Percentiles rank a stretch among this genome's conserved stretches.
These are phyloP conservation scores for Polylopha cassiicola DNA, from an alignment of 2,888 invertebrate genomes.

Conservation along the genomic window DNA sequence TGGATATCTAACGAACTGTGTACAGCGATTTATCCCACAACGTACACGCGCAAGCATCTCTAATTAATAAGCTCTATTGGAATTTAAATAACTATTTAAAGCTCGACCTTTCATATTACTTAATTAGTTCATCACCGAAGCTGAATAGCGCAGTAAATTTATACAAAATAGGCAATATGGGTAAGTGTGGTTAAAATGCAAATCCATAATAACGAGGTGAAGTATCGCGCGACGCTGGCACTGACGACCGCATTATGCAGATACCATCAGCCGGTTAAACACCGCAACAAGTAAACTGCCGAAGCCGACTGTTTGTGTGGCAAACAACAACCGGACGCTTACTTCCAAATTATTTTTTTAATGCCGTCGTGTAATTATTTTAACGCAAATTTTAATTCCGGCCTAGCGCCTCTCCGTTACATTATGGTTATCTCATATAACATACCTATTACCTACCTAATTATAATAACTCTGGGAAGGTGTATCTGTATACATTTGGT, in stretches of 20 bases:
- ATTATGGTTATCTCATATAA: no score
- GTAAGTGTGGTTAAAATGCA: conserved; percentile 58
- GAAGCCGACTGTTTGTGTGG: conserved; percentile 41
- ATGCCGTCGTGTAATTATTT: conserved; percentile 5
- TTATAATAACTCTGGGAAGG: no score
- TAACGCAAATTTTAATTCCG: no score
- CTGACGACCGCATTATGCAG: conserved; percentile 69
- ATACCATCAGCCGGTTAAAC: conserved; percentile 64
- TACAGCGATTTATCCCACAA: conserved; percentile 40
- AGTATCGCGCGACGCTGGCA: conserved; percentile 50
- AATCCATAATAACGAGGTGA: conserved; percentile 61
- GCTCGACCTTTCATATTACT: not conserved
- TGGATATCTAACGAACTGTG: conserved; percentile 68
- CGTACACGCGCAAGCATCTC: conserved; percentile 32
- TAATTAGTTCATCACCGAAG: conserved; percentile 21
- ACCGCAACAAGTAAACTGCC: conserved; percentile 71
- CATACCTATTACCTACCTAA: no score
- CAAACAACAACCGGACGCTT: conserved; percentile 15
- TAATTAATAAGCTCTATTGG: conserved; percentile 28
- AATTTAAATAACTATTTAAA: conserved; percentile 8
- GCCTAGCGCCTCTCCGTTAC: no score
- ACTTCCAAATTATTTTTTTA: conserved; percentile 19
- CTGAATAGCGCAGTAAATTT: conserved; percentile 42
- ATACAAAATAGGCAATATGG: conserved; percentile 48
- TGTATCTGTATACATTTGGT: no score